Evolutionary conservation across 1,140 invertebrate species (phyloP).

Genomic region (Drosophila aff.): DNA sequence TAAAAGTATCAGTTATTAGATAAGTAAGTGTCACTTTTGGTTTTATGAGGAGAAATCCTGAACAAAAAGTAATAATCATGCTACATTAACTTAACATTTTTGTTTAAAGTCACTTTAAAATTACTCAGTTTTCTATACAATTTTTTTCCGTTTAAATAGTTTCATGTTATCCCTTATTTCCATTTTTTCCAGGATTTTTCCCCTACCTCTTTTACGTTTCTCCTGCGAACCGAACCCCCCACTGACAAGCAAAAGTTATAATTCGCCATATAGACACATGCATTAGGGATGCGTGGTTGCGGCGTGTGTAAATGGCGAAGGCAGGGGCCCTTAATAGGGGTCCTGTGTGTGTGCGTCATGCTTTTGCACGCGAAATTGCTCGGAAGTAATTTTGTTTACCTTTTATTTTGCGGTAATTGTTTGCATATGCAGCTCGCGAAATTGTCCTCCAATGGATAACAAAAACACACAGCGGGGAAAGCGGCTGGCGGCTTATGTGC

Average conservation of each 20-base stretch:
- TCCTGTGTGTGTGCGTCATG: conserved; percentile 39
- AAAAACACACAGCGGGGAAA: conserved; percentile 39
- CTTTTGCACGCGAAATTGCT: conserved; percentile 74
- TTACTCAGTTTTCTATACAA: too few species aligned
- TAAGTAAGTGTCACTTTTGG: background rate
- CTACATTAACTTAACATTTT: background rate
- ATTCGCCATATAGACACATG: conserved; percentile 60
- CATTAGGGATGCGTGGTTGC: conserved; percentile 42
- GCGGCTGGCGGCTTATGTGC: conserved; percentile 1
- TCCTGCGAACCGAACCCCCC: background rate
- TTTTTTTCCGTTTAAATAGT: background rate
- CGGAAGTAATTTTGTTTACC: conserved; percentile 82
- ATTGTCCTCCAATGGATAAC: conserved; percentile 71
- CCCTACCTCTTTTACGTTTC: background rate
- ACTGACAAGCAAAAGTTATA: conserved; percentile 53
- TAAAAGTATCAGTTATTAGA: background rate
- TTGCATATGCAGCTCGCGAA: conserved; percentile 77
- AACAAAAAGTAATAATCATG: background rate
- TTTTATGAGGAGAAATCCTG: background rate
- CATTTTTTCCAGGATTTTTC: background rate
- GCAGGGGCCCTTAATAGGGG: background rate
- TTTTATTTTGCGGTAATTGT: conserved; percentile 81
- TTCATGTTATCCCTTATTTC: background rate
- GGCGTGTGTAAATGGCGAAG: conserved; percentile 2
- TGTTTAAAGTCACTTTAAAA: background rate